Percentiles rank a stretch among this genome's conserved stretches.
These are phyloP conservation scores for Lophotis ruficrista DNA, from an alignment of 2,113 vertebrate species.

Conservation along the genomic window DNA sequence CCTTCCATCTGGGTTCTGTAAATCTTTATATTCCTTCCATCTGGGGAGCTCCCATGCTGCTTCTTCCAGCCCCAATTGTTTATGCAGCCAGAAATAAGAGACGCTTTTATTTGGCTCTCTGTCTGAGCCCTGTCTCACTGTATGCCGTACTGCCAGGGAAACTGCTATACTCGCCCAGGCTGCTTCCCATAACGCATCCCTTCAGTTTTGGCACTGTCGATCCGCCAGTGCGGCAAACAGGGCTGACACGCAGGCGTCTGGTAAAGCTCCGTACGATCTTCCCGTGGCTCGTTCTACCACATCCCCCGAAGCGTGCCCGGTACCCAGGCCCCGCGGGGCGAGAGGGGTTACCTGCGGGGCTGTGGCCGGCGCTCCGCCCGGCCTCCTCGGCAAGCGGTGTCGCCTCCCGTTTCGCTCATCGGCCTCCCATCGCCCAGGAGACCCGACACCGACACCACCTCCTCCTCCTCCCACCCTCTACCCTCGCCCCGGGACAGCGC, in stretches of 20 bases:
- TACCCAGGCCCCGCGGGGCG: neutral
- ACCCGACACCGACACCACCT: neutral
- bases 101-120: neutral
- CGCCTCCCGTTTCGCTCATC: neutral
- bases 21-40: neutral
- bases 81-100: neutral
- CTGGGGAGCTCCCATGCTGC: neutral
- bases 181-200: neutral
- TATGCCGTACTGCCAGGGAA: neutral
- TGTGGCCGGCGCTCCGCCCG: neutral
- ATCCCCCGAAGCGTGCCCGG: rapidly evolving
- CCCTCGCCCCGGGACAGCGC: neutral
- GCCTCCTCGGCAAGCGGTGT: neutral
- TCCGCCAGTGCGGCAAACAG: neutral
- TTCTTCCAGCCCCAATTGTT: neutral
- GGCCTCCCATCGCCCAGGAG: neutral
- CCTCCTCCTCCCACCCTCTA: too few relatives aligned
- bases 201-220: neutral
- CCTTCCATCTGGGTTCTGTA: neutral
- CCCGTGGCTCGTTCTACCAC: neutral
- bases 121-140: neutral
- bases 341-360: neutral
- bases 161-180: too few relatives aligned
- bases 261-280: neutral
- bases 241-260: neutral